These are phyloP conservation scores for Platysternon megacephalum DNA, from an alignment of 2,113 vertebrate species.

Conservation along the genomic window DNA sequence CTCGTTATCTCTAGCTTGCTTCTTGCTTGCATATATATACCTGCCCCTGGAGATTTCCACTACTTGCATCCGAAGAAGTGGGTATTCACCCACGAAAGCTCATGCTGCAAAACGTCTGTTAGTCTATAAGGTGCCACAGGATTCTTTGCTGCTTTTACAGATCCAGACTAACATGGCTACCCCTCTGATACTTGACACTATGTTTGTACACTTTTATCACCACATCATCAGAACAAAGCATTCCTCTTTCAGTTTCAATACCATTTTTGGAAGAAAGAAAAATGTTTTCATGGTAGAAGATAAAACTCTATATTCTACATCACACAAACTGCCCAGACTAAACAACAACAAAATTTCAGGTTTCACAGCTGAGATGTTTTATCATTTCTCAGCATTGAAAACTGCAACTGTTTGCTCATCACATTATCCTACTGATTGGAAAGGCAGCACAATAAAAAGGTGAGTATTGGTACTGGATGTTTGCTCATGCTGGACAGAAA, in stretches of 20 bases:
- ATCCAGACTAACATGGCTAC: no score
- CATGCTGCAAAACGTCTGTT: no score
- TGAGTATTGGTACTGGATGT: accelerated
- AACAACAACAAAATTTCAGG: neutral
- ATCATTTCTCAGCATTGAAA: neutral
- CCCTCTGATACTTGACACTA: no score
- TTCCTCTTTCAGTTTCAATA: neutral
- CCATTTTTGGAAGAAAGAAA: constrained; percentile 47
- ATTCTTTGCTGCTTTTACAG: no score
- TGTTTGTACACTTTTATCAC: constrained; percentile 18
- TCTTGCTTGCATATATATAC: no score
- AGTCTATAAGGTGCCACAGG: no score
- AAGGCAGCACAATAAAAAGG: neutral
- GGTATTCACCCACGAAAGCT: no score
- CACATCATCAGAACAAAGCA: neutral
- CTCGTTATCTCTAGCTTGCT: no score
- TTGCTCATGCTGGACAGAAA: neutral
- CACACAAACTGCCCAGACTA: neutral
- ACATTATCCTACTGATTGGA: neutral
- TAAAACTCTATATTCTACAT: neutral
- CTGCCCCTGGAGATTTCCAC: no score
- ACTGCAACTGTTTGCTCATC: neutral
- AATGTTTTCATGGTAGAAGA: neutral
- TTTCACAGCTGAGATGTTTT: constrained; percentile 8
- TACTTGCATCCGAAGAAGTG: no score